A percentile compares a stretch with the other conserved stretches of the same genome.
phyloP scores from a whole-genome alignment of 2,888 invertebrate species.

The Sphaerophoria rueppellii region DNA sequence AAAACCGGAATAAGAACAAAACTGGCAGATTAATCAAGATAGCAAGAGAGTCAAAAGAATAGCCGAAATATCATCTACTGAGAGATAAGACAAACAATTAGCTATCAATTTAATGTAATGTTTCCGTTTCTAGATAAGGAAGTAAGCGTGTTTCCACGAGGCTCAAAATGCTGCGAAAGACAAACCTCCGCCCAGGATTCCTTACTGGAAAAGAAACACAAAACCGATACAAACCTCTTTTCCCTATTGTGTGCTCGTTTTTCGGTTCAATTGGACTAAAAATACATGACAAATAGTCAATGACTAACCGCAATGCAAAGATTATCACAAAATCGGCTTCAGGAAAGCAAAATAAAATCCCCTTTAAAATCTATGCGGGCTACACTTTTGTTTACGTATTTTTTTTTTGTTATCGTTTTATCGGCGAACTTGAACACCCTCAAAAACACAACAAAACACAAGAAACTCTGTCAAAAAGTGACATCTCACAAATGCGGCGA shows the following conservation, averaged over 20 bases:
- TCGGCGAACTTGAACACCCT: not conserved
- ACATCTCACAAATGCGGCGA: constrained; percentile 43
- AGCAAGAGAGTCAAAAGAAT: too few relatives aligned
- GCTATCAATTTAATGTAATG: too few relatives aligned
- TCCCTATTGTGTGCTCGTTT: not conserved
- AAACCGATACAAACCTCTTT: constrained; percentile 2
- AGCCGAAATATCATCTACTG: too few relatives aligned
- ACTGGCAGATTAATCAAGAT: too few relatives aligned
- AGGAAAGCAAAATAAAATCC: not conserved
- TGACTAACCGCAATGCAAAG: constrained; percentile 52
- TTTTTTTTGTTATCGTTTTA: constrained; percentile 41
- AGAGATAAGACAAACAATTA: too few relatives aligned
- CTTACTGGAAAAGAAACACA: not conserved
- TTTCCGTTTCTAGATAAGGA: too few relatives aligned
- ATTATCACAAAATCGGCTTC: constrained; percentile 23
- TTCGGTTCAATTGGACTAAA: constrained; percentile 1
- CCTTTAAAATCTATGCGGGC: not conserved
- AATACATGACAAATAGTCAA: constrained; percentile 19
- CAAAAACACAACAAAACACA: constrained; percentile 5
- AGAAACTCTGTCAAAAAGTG: constrained; percentile 41
- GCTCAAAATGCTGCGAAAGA: too few relatives aligned
- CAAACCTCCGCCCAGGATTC: too few relatives aligned
- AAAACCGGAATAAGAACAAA: too few relatives aligned
- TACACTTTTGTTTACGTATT: constrained; percentile 60
- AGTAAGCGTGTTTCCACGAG: too few relatives aligned